Percentiles rank a stretch among this genome's conserved stretches.
These are phyloP conservation scores for Nothobranchius furzeri DNA, from an alignment of 2,113 vertebrate species.

Conservation along the genomic window DNA sequence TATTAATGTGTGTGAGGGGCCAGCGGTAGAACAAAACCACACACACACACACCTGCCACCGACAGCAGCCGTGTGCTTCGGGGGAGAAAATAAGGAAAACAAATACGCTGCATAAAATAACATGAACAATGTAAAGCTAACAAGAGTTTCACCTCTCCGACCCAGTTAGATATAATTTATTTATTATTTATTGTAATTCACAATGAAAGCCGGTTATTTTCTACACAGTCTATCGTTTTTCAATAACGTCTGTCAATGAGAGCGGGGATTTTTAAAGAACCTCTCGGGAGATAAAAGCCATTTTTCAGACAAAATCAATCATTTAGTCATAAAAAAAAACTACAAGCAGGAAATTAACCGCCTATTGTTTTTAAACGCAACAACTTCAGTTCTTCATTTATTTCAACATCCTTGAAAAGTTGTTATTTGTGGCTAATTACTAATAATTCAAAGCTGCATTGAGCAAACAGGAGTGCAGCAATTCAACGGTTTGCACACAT, in stretches of 20 bases:
- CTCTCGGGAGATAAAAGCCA: slow-evolving; percentile 3
- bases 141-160: slow-evolving; percentile 31
- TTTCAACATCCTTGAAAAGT: slow-evolving; percentile 44
- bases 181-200: slow-evolving; percentile 32
- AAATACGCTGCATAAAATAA: background rate
- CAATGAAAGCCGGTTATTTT: slow-evolving; percentile 31
- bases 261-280: slow-evolving; percentile 11
- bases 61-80: slow-evolving; percentile 13
- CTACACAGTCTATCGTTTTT: slow-evolving; percentile 28
- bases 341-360: slow-evolving; percentile 42
- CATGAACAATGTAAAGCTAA: background rate
- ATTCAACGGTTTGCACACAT: slow-evolving; percentile 13
- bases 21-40: slow-evolving; percentile 51
- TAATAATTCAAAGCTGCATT: slow-evolving; percentile 53
- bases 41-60: slow-evolving; percentile 32
- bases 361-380: slow-evolving; percentile 33
- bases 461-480: slow-evolving; percentile 14
- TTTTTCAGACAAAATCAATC: background rate
- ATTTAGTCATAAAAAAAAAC: slow-evolving; percentile 19
- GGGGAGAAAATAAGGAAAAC: slow-evolving; percentile 17
- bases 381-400: slow-evolving; percentile 46
- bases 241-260: slow-evolving; percentile 20
- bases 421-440: slow-evolving; percentile 65
- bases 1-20: slow-evolving; percentile 50
- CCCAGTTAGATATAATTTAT: background rate